Evolutionary conservation across 2,888 invertebrate species (phyloP).

Genomic region (Thalpophila matura): DNA sequence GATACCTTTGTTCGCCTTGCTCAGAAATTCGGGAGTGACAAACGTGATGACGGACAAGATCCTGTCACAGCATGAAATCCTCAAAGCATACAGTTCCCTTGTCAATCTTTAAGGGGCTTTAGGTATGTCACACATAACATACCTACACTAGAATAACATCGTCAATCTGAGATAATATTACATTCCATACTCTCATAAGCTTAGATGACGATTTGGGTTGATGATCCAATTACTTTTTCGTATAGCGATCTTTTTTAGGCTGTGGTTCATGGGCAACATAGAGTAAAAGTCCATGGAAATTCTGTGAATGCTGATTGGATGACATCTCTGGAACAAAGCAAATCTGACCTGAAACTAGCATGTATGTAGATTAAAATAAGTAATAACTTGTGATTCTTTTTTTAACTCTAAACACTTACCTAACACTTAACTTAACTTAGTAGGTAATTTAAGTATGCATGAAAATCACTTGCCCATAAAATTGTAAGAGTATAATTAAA

Average conservation of each 20-base stretch:
- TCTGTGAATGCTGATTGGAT: constrained; percentile 34
- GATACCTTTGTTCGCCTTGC: neutral
- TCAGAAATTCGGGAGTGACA: neutral
- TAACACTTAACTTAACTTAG: neutral
- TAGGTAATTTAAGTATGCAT: no score
- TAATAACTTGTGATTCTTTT: neutral
- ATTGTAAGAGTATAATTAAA: no score
- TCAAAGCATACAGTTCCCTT: neutral
- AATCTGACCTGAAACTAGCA: constrained; percentile 15
- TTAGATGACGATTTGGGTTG: neutral
- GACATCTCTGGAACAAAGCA: constrained; percentile 29
- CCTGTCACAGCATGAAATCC: constrained; percentile 28
- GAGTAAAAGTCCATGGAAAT: constrained; percentile 30
- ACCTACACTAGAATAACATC: constrained; percentile 7
- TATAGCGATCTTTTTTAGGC: neutral
- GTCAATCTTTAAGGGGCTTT: constrained; percentile 46
- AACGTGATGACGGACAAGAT: neutral
- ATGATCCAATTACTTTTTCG: neutral
- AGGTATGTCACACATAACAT: constrained; percentile 19
- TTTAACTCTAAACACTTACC: neutral
- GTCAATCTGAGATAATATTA: neutral
- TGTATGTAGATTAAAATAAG: no score
- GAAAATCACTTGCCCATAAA: no score
- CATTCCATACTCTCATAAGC: neutral
- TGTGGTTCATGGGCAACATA: constrained; percentile 16